Conservation (phyloP, 2,113 vertebrate genomes). For the Notarius quadriscutis region DNA sequence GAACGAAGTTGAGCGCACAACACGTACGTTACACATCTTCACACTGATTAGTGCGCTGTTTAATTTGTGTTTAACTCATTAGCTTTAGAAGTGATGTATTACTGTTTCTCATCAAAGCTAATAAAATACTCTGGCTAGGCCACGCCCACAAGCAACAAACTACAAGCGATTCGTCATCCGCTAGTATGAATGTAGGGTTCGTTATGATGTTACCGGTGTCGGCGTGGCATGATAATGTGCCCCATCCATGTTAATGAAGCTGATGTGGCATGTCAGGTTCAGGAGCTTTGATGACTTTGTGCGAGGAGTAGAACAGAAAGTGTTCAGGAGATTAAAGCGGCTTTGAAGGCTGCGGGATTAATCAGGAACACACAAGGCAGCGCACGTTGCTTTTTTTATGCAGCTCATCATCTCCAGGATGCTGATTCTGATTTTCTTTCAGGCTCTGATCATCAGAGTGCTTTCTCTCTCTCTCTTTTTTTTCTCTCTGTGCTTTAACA, state of each 20-base stretch:
- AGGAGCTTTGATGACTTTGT: slow-evolving; percentile 11
- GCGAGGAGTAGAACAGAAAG: neutral
- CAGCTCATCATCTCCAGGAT: neutral
- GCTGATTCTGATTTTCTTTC: neutral
- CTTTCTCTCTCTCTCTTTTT: neutral
- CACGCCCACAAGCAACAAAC: neutral
- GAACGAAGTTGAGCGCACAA: no score
- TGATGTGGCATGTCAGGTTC: neutral
- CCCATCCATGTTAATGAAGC: neutral
- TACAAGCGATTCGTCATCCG: neutral
- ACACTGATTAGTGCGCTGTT: no score
- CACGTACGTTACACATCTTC: no score
- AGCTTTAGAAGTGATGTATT: neutral
- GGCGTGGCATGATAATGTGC: neutral
- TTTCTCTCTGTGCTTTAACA: neutral
- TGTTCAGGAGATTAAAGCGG: slow-evolving; percentile 55
- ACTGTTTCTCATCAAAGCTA: neutral
- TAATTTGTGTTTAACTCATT: neutral
- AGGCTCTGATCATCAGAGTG: slow-evolving; percentile 1
- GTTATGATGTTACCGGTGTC: no score
- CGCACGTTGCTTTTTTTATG: slow-evolving; percentile 3
- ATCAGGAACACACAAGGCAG: slow-evolving; percentile 51
- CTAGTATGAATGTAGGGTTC: neutral
- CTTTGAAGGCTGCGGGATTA: slow-evolving; percentile 62
- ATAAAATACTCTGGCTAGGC: neutral